Evolutionary conservation across 1,140 invertebrate genomes (phyloP).

Genomic region (Pseudomyrmex cubaensis): DNA sequence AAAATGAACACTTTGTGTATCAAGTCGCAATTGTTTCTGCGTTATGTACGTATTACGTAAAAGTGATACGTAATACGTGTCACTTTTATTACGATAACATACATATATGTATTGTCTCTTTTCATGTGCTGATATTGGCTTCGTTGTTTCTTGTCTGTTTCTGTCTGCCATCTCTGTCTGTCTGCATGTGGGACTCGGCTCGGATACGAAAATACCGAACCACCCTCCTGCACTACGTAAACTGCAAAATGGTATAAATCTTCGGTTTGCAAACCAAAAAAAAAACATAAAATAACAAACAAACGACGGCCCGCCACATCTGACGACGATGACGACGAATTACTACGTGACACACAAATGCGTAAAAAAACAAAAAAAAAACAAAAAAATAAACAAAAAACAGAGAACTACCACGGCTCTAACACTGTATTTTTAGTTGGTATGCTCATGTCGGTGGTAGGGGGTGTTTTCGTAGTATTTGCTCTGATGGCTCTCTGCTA

Average conservation of each 20-base stretch:
- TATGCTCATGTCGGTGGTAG: conserved; percentile 99
- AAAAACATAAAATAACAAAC: conserved; percentile 35
- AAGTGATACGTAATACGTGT: too few species aligned
- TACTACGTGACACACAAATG: conserved; percentile 57
- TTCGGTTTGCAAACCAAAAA: conserved; percentile 45
- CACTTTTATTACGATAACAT: conserved; percentile 25
- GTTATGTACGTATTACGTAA: not conserved
- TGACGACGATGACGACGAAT: conserved; percentile 56
- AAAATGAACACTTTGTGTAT: conserved; percentile 29
- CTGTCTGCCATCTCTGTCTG: conserved; percentile 85
- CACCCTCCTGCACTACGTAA: conserved; percentile 74
- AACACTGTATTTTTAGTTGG: conserved; percentile 98
- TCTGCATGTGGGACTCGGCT: conserved; percentile 84
- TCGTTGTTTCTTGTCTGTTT: conserved; percentile 85
- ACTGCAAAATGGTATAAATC: conserved; percentile 65
- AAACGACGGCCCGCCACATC: conserved; percentile 18
- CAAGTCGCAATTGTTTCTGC: conserved; percentile 24
- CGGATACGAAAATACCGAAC: conserved; percentile 79
- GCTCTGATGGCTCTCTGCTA: conserved; percentile 99
- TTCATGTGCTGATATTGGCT: conserved; percentile 83
- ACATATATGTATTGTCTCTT: conserved; percentile 66
- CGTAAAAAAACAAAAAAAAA: conserved; percentile 31
- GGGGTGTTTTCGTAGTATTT: conserved; percentile 99
- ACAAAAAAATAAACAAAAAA: conserved; percentile 47
- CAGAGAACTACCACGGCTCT: conserved; percentile 97